Conservation (phyloP, 2,797 vertebrate genomes). For the Phalanger gymnotis region DNA sequence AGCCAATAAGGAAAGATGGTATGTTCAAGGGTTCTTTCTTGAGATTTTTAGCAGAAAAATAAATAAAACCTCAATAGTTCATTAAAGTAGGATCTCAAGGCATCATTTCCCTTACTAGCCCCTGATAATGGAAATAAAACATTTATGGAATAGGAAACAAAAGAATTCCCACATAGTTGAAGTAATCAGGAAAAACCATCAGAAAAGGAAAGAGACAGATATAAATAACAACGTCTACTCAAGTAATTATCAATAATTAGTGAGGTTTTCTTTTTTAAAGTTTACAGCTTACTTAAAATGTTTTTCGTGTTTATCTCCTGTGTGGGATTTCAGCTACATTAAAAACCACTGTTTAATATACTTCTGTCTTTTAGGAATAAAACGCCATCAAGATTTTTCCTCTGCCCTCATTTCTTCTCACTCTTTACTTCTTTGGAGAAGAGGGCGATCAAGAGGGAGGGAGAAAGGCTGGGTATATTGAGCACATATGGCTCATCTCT, state of each 20-base stretch:
- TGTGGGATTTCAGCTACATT: not conserved
- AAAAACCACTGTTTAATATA: not conserved
- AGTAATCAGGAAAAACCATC: constrained; percentile 64
- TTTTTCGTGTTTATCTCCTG: not conserved
- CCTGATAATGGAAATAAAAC: constrained; percentile 71
- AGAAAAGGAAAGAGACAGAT: constrained; percentile 60
- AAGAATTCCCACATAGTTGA: constrained; percentile 44
- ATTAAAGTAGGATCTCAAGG: constrained; percentile 70
- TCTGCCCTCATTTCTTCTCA: not conserved
- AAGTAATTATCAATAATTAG: not conserved
- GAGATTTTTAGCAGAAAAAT: constrained; percentile 62
- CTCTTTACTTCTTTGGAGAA: not conserved
- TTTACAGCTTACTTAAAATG: not conserved
- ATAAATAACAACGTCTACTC: not conserved
- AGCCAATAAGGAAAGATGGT: constrained; percentile 9
- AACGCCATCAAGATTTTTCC: not conserved
- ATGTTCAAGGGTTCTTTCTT: constrained; percentile 22
- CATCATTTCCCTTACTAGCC: constrained; percentile 60
- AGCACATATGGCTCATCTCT: too few relatives aligned
- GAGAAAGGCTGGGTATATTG: too few relatives aligned
- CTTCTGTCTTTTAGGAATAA: not conserved
- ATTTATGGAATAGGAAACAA: constrained; percentile 62
- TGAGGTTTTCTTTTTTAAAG: not conserved
- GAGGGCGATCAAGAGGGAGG: not conserved
- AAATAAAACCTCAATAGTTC: constrained; percentile 64